Base-by-base conservation (phyloP, 2,888 invertebrate species). In the Lysandra coridon region DNA sequence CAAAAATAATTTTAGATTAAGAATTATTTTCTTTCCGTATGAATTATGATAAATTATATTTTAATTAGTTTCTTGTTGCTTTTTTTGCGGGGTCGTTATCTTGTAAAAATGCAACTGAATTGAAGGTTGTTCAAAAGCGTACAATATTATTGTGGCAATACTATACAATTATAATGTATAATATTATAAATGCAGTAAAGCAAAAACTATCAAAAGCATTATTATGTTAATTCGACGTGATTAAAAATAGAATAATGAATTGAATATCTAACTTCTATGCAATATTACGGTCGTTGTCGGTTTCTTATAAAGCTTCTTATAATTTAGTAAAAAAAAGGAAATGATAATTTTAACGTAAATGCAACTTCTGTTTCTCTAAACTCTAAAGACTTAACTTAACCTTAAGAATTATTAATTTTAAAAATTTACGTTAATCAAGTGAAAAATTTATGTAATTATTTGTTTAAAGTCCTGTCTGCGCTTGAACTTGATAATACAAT, bases 401-500 rank as follows among this genome's bases (percentile, higher is more conserved):
- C 40, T 1, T 44, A 44, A 44, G 44, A 44, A 44, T 44, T 44
- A 40, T 10, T 44, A 10, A 44, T 44, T 44, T 7, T 2, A 4
- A 53, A 53, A 53, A 53, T 53, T 14, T 14, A 53, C 44, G 2
- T 10, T 10, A 10, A 10, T 53, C 6, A 53, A 53, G 53, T 3
- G 53, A 53, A 57, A 17, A 17, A 49, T 1, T 33, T 30, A 12
- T 33, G 10, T 2, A 37, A 73, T 73, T 30, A 64, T 73, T 73
- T n/a, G 0, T 73, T 40, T 37, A 73, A 64, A 40, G 17, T 73
- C 40, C 37, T 40, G 40, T 40, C n/a, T 17, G 73, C 6, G 14
- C 73, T 73, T 73, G 73, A 73, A 73, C 73, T 73, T 73, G 73
- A 17, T 73, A 33, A 33, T 73, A 14, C n/a, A 62, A 62, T 64